A percentile compares a stretch with the other conserved stretches of the same genome.
phyloP scores from a whole-genome alignment of 2,888 invertebrate species.

The Ophioninae sp. region DNA sequence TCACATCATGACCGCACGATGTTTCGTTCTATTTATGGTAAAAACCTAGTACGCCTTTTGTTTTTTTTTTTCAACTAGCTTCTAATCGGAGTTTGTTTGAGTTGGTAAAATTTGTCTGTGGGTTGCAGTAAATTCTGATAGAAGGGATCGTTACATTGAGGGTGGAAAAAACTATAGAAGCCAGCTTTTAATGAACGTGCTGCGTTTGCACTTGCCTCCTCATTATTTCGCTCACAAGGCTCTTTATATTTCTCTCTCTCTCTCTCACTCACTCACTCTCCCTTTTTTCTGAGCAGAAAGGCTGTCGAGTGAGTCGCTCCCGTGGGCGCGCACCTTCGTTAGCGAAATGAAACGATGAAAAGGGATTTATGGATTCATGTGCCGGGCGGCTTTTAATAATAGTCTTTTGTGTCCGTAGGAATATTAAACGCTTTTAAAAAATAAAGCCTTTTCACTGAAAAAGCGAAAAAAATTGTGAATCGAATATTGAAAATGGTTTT shows the following conservation, averaged over 20 bases:
- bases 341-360: slow-evolving; percentile 12
- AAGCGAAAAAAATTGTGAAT: not conserved
- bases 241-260: not conserved
- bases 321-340: not conserved
- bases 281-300: not conserved
- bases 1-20: slow-evolving; percentile 81
- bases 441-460: not conserved
- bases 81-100: not conserved
- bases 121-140: not conserved
- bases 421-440: not conserved
- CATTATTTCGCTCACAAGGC: not conserved
- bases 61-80: not conserved
- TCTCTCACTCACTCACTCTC: not conserved
- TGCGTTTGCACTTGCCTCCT: not conserved
- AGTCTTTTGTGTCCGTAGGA: not conserved
- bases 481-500: not conserved
- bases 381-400: not conserved
- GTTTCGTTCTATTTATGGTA: slow-evolving; percentile 82
- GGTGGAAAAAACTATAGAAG: not conserved
- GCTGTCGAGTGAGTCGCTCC: not conserved
- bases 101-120: not conserved
- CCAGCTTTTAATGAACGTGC: not conserved
- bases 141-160: not conserved
- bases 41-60: slow-evolving; percentile 28
- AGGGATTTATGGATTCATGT: not conserved